A percentile compares a stretch with the other conserved stretches of the same genome.
Conservation (phyloP, 1,140 invertebrate genomes). For the Zaprionus davidi region DNA sequence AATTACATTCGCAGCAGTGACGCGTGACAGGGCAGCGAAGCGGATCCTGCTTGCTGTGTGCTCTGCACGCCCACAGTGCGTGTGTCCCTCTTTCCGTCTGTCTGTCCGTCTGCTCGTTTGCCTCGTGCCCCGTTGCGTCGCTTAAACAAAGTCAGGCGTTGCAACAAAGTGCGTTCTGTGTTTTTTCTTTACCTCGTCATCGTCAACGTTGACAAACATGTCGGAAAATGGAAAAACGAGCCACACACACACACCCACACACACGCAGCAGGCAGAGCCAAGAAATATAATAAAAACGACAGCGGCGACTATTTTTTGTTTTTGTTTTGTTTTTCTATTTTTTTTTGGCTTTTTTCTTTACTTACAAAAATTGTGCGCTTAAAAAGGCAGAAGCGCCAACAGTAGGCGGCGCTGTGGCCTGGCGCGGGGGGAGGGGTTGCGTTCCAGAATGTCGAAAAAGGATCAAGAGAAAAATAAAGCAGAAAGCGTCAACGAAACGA, state of each 20-base stretch:
- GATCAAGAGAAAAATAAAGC: slow-evolving; percentile 12
- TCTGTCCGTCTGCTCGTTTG: neutral
- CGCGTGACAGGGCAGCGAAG: neutral
- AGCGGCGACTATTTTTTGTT: slow-evolving; percentile 50
- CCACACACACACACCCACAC: slow-evolving; percentile 8
- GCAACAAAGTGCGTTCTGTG: slow-evolving; percentile 73
- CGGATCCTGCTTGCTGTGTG: neutral
- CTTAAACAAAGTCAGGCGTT: slow-evolving; percentile 69
- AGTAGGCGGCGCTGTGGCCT: neutral
- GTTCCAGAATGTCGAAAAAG: slow-evolving; percentile 37
- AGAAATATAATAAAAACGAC: slow-evolving; percentile 74
- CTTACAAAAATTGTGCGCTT: slow-evolving; percentile 56
- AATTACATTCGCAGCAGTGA: neutral
- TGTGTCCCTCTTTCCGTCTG: slow-evolving; percentile 6
- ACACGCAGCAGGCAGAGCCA: slow-evolving; percentile 19
- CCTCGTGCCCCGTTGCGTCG: slow-evolving; percentile 18
- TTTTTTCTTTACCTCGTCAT: slow-evolving; percentile 22
- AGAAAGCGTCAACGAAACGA: slow-evolving; percentile 2
- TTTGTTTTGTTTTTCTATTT: slow-evolving; percentile 32
- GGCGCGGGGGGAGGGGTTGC: neutral
- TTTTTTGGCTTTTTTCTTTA: slow-evolving; percentile 31
- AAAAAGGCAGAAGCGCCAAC: slow-evolving; percentile 38
- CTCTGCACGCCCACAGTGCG: neutral
- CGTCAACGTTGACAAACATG: slow-evolving; percentile 29
- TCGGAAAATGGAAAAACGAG: slow-evolving; percentile 25